Evolutionary conservation across 1,140 invertebrate genomes (phyloP).

Genomic region (Chironomus striatipennis): DNA sequence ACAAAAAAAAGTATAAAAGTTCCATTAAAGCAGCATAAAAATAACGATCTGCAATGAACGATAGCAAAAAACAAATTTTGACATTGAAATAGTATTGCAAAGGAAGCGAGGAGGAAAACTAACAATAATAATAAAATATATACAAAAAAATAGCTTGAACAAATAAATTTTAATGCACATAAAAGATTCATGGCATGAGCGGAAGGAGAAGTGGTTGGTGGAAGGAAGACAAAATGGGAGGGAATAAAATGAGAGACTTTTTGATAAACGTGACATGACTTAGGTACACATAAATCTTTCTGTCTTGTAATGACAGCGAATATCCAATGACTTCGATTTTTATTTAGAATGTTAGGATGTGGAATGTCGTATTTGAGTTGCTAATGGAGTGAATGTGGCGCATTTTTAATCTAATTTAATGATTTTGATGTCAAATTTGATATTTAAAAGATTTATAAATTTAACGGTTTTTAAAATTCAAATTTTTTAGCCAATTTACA

Average conservation of each 20-base stretch:
- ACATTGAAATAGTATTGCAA: neutral
- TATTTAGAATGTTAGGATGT: too few relatives aligned
- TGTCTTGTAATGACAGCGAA: neutral
- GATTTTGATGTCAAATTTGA: too few relatives aligned
- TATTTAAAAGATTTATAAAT: too few relatives aligned
- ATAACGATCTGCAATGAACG: neutral
- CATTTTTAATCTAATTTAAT: too few relatives aligned
- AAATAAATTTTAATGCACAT: constrained; percentile 8
- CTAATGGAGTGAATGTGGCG: too few relatives aligned
- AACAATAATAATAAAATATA: neutral
- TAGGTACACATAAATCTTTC: neutral
- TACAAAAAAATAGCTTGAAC: neutral
- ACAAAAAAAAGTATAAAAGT: neutral
- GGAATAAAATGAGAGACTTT: neutral
- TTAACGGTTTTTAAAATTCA: too few relatives aligned
- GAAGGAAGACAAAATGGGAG: neutral
- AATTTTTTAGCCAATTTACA: too few relatives aligned
- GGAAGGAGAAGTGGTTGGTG: too few relatives aligned
- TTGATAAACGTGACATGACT: constrained; percentile 12
- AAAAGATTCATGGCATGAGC: too few relatives aligned
- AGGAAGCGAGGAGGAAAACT: neutral
- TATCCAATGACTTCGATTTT: neutral
- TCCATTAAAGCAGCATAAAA: neutral
- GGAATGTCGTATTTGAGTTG: too few relatives aligned
- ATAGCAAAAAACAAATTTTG: neutral